A percentile compares a stretch with the other conserved stretches of the same genome.
These are phyloP conservation scores for Melanchra persicariae DNA, from an alignment of 2,888 invertebrate genomes.

Conservation along the genomic window DNA sequence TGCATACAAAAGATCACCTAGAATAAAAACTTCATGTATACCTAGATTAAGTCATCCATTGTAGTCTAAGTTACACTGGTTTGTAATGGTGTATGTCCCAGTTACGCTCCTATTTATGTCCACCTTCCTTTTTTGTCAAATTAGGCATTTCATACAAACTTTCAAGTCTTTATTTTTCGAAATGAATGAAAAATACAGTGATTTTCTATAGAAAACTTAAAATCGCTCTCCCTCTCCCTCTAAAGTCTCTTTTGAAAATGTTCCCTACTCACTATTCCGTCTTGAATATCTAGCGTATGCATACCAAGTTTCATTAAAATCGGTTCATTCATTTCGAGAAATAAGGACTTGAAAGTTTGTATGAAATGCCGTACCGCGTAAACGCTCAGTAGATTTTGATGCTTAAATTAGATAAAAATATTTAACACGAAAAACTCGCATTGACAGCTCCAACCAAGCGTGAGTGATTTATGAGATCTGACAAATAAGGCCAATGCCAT, in stretches of 20 bases:
- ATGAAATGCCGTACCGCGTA: no score
- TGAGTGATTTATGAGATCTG: conserved; percentile 71
- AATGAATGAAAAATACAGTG: no score
- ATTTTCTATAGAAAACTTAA: no score
- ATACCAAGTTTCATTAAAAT: no score
- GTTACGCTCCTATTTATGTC: conserved; percentile 45
- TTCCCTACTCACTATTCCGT: no score
- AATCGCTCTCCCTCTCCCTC: no score
- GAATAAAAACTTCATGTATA: conserved; percentile 48
- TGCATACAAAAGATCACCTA: conserved; percentile 71
- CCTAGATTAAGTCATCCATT: conserved; percentile 45
- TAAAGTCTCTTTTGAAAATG: no score
- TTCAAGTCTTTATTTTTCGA: no score
- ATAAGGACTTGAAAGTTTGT: no score
- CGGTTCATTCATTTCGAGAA: no score
- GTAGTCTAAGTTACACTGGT: conserved; percentile 10
- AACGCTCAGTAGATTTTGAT: conserved; percentile 39
- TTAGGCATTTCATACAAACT: no score
- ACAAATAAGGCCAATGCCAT: conserved; percentile 70
- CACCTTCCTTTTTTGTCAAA: conserved; percentile 67
- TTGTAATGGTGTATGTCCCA: conserved; percentile 30
- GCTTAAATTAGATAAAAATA: conserved; percentile 54
- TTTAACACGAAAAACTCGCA: conserved; percentile 53
- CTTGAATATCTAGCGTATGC: no score
- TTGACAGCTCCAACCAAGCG: conserved; percentile 66